Conservation (phyloP, 2,797 vertebrate genomes). For the Alosa sapidissima region DNA sequence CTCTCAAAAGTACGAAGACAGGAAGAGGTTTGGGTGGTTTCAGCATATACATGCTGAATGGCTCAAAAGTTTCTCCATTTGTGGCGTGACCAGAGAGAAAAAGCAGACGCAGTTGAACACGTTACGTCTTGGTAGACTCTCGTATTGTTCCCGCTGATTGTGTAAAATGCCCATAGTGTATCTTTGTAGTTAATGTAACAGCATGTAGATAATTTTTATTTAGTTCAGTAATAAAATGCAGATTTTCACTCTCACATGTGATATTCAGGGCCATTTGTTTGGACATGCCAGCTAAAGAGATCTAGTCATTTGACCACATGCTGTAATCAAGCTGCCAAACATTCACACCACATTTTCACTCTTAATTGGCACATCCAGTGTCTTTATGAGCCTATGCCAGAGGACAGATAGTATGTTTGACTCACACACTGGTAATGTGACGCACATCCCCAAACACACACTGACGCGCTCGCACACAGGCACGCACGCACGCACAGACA, state of each 20-base stretch:
- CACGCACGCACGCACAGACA: neutral
- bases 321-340: slow-evolving; percentile 3
- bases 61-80: too few relatives aligned
- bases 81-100: too few relatives aligned
- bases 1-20: too few relatives aligned
- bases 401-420: neutral
- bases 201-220: neutral
- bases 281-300: neutral
- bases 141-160: too few relatives aligned
- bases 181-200: neutral
- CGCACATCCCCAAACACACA: neutral
- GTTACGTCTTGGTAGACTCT: neutral
- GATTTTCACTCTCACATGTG: neutral
- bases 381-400: neutral
- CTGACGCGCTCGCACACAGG: too few relatives aligned
- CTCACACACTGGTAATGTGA: neutral
- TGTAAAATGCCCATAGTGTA: neutral
- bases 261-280: neutral
- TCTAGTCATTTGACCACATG: neutral
- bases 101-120: neutral
- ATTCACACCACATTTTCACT: neutral
- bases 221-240: too few relatives aligned
- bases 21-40: neutral
- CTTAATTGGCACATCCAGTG: neutral
- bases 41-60: too few relatives aligned